Conservation (phyloP, 2,113 vertebrate genomes). For the Oxyura jamaicensis region DNA sequence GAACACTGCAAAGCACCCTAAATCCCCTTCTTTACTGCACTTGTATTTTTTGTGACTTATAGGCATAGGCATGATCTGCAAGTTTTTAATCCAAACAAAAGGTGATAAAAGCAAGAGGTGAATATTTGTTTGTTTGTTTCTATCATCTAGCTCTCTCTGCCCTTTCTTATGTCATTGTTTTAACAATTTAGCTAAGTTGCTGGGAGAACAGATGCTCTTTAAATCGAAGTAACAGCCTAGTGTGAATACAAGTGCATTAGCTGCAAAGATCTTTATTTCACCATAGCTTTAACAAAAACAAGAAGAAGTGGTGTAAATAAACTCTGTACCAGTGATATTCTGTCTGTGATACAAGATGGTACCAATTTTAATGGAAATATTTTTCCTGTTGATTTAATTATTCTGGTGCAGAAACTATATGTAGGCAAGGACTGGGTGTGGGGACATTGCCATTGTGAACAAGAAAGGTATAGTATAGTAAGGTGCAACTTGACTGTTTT, state of each 20-base stretch:
- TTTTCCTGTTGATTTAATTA: background rate
- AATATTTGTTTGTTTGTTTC: slow-evolving; percentile 15
- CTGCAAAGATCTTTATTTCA: slow-evolving; percentile 28
- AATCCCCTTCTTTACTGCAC: background rate
- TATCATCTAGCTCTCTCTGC: background rate
- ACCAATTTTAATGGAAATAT: background rate
- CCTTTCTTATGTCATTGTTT: slow-evolving; percentile 38
- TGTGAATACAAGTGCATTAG: slow-evolving; percentile 18
- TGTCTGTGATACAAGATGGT: background rate
- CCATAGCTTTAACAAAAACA: background rate
- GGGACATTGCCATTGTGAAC: background rate
- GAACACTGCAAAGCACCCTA: background rate
- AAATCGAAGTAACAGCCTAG: slow-evolving; percentile 40
- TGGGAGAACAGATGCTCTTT: slow-evolving; percentile 34
- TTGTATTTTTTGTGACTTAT: background rate
- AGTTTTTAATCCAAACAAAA: slow-evolving; percentile 39
- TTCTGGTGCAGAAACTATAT: background rate
- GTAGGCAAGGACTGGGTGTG: background rate
- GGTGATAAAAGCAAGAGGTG: background rate
- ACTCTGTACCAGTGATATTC: background rate
- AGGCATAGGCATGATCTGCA: background rate
- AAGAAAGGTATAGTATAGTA: background rate
- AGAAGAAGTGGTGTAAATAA: background rate
- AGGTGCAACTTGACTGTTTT: background rate
- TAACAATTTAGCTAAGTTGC: slow-evolving; percentile 49